Conservation (phyloP, 2,113 vertebrate species). For the Hippocampus abdominalis region DNA sequence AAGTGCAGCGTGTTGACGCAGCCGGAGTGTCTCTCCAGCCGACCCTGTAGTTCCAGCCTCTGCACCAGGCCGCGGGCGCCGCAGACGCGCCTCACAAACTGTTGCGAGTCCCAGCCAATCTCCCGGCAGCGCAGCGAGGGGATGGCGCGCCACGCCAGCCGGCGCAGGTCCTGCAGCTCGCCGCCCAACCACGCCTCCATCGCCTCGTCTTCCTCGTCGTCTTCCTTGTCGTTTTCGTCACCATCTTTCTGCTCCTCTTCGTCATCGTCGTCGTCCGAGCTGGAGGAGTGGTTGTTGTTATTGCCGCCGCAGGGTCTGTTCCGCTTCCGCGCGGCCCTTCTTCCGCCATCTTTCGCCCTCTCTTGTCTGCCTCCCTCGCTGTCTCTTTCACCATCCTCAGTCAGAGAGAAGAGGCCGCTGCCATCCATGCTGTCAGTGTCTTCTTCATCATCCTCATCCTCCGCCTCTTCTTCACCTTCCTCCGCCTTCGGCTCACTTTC, state of each 20-base stretch:
- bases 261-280: conserved; percentile 72
- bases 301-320: conserved; percentile 60
- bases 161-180: conserved; percentile 79
- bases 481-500: conserved; percentile 38
- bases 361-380: conserved; percentile 59
- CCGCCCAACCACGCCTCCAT: conserved; percentile 89
- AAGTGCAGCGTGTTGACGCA: conserved; percentile 98
- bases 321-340: conserved; percentile 67
- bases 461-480: conserved; percentile 58
- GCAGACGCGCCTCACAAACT: conserved; percentile 84
- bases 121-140: conserved; percentile 81
- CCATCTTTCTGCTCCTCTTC: conserved; percentile 71
- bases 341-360: conserved; percentile 41
- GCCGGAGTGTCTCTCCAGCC: conserved; percentile 86
- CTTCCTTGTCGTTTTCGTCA: conserved; percentile 66
- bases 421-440: conserved; percentile 97
- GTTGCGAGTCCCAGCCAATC: conserved; percentile 75
- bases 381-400: conserved; percentile 78
- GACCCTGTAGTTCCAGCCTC: conserved; percentile 85
- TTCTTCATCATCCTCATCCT: conserved; percentile 83
- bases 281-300: conserved; percentile 69
- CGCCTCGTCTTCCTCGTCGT: conserved; percentile 72
- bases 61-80: conserved; percentile 88
- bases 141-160: conserved; percentile 79
- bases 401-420: conserved; percentile 85